phyloP scores from a whole-genome alignment of 2,888 invertebrate species.

The Dryocosmus kuriphilus region DNA sequence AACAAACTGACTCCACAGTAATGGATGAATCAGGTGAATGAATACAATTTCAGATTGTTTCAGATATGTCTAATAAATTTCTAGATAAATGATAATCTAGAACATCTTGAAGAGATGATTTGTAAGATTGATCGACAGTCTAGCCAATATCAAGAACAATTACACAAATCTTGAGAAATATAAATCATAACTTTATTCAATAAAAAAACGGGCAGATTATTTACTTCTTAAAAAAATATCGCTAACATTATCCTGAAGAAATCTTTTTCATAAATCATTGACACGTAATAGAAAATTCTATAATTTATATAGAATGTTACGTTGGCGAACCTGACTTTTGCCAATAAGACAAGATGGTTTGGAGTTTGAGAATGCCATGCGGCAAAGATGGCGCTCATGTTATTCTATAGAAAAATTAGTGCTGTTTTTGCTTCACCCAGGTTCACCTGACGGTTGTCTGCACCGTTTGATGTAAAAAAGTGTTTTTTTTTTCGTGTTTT shows the following conservation, averaged over 20 bases:
- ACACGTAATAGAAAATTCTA: no score
- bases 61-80: conserved; percentile 12
- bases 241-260: neutral
- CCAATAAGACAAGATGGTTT: no score
- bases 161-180: neutral
- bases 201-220: neutral
- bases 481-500: neutral
- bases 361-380: neutral
- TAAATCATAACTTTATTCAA: neutral
- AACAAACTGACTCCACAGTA: neutral
- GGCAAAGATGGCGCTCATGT: conserved; percentile 1
- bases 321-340: neutral
- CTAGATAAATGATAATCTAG: conserved; percentile 1
- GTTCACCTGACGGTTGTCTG: no score
- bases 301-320: no score
- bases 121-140: neutral
- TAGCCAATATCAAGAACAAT: neutral
- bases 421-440: no score
- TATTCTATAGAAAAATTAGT: neutral
- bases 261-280: neutral
- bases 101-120: neutral
- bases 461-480: neutral
- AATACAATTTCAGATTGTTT: conserved; percentile 45
- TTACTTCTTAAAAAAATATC: neutral
- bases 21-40: neutral